These are phyloP conservation scores for Alethe diademata DNA, from an alignment of 2,113 vertebrate genomes.

Conservation along the genomic window DNA sequence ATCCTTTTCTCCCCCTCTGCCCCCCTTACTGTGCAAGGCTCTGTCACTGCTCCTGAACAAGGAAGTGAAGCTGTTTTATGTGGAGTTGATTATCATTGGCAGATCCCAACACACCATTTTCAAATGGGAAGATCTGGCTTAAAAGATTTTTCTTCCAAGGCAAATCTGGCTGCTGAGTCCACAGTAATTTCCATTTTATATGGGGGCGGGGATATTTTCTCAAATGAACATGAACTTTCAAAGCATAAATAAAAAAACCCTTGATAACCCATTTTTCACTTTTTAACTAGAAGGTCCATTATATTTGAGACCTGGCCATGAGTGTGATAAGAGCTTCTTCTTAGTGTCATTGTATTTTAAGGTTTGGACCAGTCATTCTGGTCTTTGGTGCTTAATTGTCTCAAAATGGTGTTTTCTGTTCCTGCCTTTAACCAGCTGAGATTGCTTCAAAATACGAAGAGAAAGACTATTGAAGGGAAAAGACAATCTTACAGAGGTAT, in stretches of 20 bases:
- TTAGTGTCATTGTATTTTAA: not conserved
- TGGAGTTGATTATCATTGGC: not conserved
- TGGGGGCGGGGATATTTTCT: not conserved
- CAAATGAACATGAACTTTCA: not conserved
- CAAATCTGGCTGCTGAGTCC: not conserved
- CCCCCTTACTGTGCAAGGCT: not conserved
- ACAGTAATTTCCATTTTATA: not conserved
- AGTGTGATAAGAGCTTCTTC: not conserved
- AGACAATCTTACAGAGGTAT: constrained; percentile 29
- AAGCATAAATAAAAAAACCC: not conserved
- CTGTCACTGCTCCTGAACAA: not conserved
- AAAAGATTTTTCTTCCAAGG: not conserved
- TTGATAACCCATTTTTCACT: not conserved
- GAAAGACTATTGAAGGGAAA: constrained; percentile 49
- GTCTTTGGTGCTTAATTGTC: not conserved
- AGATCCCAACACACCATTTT: not conserved
- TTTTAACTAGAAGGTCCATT: not conserved
- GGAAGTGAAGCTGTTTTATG: constrained; percentile 9
- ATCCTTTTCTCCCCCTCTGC: not conserved
- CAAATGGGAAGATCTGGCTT: not conserved
- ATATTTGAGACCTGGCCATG: not conserved
- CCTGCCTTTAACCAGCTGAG: not conserved
- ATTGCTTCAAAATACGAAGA: constrained; percentile 37
- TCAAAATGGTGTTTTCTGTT: not conserved
- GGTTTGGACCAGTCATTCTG: not conserved